Evolutionary conservation across 2,113 vertebrate species (phyloP).

Genomic region (Microcebus jonahi): DNA sequence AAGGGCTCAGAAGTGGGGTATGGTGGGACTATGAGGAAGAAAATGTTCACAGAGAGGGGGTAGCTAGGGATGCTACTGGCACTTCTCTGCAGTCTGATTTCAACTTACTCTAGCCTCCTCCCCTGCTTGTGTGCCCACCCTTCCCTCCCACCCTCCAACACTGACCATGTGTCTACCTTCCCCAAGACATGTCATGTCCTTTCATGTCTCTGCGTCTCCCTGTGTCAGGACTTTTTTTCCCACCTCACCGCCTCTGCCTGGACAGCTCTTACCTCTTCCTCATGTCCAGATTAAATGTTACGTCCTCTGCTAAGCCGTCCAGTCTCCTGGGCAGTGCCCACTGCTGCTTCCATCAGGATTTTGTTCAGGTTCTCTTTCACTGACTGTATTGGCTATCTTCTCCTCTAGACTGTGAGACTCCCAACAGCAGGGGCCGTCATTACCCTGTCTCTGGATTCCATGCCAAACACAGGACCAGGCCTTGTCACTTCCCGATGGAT

Average conservation of each 20-base stretch:
- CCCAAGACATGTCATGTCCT: neutral
- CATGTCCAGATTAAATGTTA: neutral
- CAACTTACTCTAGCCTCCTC: neutral
- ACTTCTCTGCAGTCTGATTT: neutral
- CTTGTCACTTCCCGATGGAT: neutral
- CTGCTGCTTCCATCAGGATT: neutral
- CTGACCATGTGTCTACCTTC: neutral
- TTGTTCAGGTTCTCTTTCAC: neutral
- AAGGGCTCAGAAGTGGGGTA: neutral
- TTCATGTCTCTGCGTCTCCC: neutral
- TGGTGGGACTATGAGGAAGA: neutral
- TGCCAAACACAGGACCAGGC: neutral
- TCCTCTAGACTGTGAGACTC: neutral
- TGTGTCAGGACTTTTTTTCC: neutral
- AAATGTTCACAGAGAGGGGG: neutral
- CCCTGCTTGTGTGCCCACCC: neutral
- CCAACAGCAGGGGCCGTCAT: neutral
- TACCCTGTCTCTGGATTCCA: neutral
- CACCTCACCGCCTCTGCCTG: neutral
- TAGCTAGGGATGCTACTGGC: neutral
- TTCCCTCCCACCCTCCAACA: neutral
- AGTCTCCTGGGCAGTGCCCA: neutral
- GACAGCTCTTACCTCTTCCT: neutral
- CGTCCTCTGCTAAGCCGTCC: neutral
- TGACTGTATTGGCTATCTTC: neutral